Conservation (phyloP, 2,797 vertebrate species). For the Tragopan temminckii region DNA sequence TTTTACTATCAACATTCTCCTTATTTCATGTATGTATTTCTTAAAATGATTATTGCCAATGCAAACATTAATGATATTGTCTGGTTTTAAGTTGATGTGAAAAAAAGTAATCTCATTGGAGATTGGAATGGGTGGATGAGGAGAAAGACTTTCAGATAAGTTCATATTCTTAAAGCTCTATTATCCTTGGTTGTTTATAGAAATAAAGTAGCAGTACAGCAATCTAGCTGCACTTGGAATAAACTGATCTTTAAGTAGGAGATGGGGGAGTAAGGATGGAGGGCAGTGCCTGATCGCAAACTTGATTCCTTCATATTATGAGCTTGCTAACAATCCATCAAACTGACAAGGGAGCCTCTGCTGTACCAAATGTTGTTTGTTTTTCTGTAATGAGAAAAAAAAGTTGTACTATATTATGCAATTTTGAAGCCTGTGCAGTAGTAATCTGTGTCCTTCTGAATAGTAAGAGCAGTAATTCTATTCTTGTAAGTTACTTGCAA, state of each 20-base stretch:
- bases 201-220: background rate
- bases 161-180: background rate
- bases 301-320: background rate
- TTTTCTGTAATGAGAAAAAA: background rate
- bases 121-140: background rate
- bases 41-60: background rate
- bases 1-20: background rate
- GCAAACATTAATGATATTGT: background rate
- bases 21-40: background rate
- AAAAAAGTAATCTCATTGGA: background rate
- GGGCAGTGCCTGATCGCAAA: background rate
- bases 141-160: background rate
- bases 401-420: background rate
- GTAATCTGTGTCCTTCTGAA: background rate
- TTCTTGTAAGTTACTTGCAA: constrained; percentile 23
- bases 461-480: constrained; percentile 23
- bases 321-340: background rate
- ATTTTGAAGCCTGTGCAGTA: background rate
- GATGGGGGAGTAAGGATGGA: background rate
- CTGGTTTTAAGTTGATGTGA: background rate
- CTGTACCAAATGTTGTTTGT: background rate
- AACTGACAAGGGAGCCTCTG: background rate
- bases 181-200: background rate
- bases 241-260: background rate
- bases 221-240: background rate